Conservation (phyloP, 2,797 vertebrate species). For the Myoxocephalus aenaeus region DNA sequence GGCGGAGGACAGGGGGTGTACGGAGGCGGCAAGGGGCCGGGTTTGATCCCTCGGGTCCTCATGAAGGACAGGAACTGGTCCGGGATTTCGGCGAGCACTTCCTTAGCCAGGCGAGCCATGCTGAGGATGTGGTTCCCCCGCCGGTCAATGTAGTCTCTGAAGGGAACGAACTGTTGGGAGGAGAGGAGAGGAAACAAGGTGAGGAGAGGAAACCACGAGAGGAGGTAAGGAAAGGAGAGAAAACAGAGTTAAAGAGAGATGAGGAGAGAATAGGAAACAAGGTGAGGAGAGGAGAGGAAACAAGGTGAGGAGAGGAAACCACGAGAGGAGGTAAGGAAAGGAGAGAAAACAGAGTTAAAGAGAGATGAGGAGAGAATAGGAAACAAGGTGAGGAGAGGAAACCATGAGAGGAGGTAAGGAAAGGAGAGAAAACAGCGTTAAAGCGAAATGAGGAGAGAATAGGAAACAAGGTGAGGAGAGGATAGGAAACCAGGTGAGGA, state of each 20-base stretch:
- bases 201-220: background rate
- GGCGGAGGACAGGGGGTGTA: conserved; percentile 82
- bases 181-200: background rate
- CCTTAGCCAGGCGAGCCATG: conserved; percentile 97
- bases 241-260: background rate
- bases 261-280: background rate
- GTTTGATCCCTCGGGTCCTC: conserved; percentile 96
- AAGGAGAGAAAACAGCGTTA: accelerated
- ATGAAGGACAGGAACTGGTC: conserved; percentile 98
- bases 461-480: background rate
- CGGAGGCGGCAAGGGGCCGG: conserved; percentile 89
- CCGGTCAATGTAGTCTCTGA: conserved; percentile 96
- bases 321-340: background rate
- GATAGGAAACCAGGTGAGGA: background rate
- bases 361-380: too few species aligned
- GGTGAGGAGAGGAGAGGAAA: background rate
- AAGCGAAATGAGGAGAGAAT: background rate
- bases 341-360: background rate
- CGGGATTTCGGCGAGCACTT: conserved; percentile 96
- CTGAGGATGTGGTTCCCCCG: conserved; percentile 95
- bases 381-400: background rate
- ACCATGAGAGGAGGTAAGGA: too few species aligned
- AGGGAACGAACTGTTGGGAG: conserved; percentile 93
- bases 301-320: background rate
- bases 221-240: background rate